Percentiles rank a stretch among this genome's conserved stretches.
Evolutionary conservation across 2,797 vertebrate species (phyloP).

Genomic region (Amazona finschi): DNA sequence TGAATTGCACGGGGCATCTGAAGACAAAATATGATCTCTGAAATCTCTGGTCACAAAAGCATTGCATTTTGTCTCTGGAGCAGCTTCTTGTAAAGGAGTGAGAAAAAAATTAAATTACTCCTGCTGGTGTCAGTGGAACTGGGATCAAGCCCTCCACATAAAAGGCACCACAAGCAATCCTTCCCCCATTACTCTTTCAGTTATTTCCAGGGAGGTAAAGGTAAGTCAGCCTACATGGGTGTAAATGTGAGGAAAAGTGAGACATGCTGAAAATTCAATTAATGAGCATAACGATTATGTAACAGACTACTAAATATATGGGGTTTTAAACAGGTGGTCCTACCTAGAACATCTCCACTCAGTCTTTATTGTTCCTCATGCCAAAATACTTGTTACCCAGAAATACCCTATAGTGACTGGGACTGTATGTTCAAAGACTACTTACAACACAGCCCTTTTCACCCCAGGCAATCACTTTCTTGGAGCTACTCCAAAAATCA

Average conservation of each 20-base stretch:
- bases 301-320: not conserved
- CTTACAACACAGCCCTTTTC: not conserved
- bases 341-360: not conserved
- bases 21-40: not conserved
- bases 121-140: not conserved
- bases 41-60: not conserved
- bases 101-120: not conserved
- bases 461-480: not conserved
- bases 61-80: not conserved
- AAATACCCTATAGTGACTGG: not conserved
- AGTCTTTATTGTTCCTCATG: not conserved
- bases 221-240: not conserved
- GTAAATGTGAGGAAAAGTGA: not conserved
- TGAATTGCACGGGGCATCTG: rapidly evolving
- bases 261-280: not conserved
- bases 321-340: not conserved
- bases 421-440: not conserved
- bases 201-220: not conserved
- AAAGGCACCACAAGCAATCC: not conserved
- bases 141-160: not conserved
- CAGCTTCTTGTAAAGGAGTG: not conserved
- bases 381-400: not conserved
- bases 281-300: not conserved
- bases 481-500: not conserved
- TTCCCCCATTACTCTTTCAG: not conserved